Evolutionary conservation across 2,797 vertebrate species (phyloP).

Genomic region (Thamnophis elegans): DNA sequence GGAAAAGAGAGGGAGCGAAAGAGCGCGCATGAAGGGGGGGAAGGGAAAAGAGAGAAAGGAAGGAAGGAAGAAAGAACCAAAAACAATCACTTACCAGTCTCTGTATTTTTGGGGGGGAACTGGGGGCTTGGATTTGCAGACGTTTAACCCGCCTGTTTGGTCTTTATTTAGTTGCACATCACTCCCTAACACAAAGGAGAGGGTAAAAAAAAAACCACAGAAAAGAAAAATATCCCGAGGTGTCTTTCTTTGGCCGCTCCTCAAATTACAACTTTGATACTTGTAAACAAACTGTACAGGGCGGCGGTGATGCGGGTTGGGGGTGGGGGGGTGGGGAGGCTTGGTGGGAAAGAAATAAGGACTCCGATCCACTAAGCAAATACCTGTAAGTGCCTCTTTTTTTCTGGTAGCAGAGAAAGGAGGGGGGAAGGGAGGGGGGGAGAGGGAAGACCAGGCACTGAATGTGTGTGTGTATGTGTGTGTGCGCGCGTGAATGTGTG

Average conservation of each 20-base stretch:
- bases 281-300: slow-evolving; percentile 75
- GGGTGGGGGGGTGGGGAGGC: slow-evolving; percentile 22
- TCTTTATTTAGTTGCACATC: slow-evolving; percentile 86
- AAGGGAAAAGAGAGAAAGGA: slow-evolving; percentile 5
- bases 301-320: slow-evolving; percentile 34
- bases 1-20: slow-evolving; percentile 42
- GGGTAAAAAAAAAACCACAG: neutral
- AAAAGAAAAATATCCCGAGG: slow-evolving; percentile 67
- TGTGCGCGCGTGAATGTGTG: slow-evolving; percentile 67
- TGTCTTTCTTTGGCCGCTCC: slow-evolving; percentile 72
- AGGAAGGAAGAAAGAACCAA: slow-evolving; percentile 54
- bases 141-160: slow-evolving; percentile 85
- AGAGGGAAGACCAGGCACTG: slow-evolving; percentile 72
- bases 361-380: slow-evolving; percentile 67
- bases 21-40: slow-evolving; percentile 56
- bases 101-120: slow-evolving; percentile 72
- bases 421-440: slow-evolving; percentile 56
- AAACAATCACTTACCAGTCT: slow-evolving; percentile 89
- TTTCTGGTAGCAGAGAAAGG: slow-evolving; percentile 72
- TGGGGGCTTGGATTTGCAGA: slow-evolving; percentile 78
- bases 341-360: slow-evolving; percentile 61
- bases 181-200: slow-evolving; percentile 79
- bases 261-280: slow-evolving; percentile 77
- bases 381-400: slow-evolving; percentile 70
- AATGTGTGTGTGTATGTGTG: slow-evolving; percentile 36